Percentiles rank a stretch among this genome's conserved stretches.
Conservation (phyloP, 1,140 invertebrate genomes). For the Nasonia longicornis region DNA sequence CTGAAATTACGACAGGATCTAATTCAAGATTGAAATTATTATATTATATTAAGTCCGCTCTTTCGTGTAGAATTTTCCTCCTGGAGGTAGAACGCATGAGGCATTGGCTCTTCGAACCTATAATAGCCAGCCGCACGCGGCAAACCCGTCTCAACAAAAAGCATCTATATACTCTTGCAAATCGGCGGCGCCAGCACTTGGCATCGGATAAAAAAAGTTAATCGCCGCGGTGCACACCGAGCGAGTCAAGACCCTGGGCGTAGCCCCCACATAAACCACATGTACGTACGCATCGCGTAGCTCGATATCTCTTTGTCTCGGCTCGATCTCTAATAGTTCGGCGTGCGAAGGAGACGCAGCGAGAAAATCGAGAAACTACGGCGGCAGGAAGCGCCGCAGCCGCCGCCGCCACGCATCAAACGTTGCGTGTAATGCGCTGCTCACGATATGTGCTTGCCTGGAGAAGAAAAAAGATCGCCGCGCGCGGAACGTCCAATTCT, state of each 20-base stretch:
- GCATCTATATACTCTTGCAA: slow-evolving; percentile 2
- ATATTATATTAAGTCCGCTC: neutral
- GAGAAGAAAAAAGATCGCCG: neutral
- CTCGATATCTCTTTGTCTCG: slow-evolving; percentile 15
- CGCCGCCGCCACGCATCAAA: neutral
- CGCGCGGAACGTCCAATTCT: slow-evolving; percentile 33
- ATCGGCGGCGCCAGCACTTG: slow-evolving; percentile 3
- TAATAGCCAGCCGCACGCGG: neutral
- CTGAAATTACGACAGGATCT: neutral
- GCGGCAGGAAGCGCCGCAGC: neutral
- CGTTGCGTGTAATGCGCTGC: slow-evolving; percentile 6
- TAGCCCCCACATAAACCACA: slow-evolving; percentile 2
- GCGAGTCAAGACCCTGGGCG: neutral
- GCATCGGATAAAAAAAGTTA: slow-evolving; percentile 13
- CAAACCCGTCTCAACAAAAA: neutral
- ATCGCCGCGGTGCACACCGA: neutral
- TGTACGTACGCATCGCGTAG: neutral
- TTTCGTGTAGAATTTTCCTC: slow-evolving; percentile 1
- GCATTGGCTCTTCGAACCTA: neutral
- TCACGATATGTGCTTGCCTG: neutral
- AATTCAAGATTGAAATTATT: neutral
- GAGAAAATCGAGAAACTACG: neutral
- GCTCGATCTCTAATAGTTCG: neutral
- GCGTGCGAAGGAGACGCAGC: neutral
- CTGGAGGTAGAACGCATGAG: neutral